Evolutionary conservation across 1,140 invertebrate species (phyloP).

Genomic region (Anastatus disparis): DNA sequence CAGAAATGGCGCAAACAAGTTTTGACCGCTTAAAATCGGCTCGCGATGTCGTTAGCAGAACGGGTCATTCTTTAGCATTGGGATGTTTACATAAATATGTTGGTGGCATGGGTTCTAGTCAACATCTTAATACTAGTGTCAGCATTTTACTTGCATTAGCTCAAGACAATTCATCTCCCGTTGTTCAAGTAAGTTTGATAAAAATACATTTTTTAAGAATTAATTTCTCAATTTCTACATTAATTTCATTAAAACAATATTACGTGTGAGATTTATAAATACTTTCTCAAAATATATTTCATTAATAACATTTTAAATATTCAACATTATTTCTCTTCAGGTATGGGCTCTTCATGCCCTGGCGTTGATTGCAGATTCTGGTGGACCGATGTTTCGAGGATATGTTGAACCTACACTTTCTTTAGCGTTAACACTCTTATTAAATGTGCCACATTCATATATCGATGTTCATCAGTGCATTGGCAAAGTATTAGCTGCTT

Average conservation of each 20-base stretch:
- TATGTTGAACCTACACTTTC: slow-evolving; percentile 96
- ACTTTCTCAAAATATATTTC: slow-evolving; percentile 7
- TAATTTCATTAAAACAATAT: too few relatives aligned
- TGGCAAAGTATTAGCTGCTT: slow-evolving; percentile 90
- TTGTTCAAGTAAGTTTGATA: slow-evolving; percentile 80
- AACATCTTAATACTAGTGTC: slow-evolving; percentile 92
- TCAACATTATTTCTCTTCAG: slow-evolving; percentile 66
- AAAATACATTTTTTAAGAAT: too few relatives aligned
- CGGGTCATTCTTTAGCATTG: slow-evolving; percentile 92
- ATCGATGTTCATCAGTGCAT: slow-evolving; percentile 96
- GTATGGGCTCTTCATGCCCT: slow-evolving; percentile 97
- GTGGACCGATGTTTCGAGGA: slow-evolving; percentile 96
- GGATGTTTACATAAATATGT: slow-evolving; percentile 92
- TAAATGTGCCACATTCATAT: slow-evolving; percentile 88
- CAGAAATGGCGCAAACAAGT: slow-evolving; percentile 89
- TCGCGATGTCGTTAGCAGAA: slow-evolving; percentile 87
- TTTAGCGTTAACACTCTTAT: slow-evolving; percentile 87
- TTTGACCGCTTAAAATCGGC: slow-evolving; percentile 90
- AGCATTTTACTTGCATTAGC: slow-evolving; percentile 93
- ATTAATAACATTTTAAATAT: too few relatives aligned
- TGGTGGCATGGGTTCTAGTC: slow-evolving; percentile 90
- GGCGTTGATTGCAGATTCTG: slow-evolving; percentile 95
- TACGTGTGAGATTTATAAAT: too few relatives aligned
- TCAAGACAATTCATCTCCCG: slow-evolving; percentile 89
- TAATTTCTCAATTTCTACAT: too few relatives aligned